These are phyloP conservation scores for Catostomus latipinnis DNA, from an alignment of 2,797 vertebrate species.

Conservation along the genomic window DNA sequence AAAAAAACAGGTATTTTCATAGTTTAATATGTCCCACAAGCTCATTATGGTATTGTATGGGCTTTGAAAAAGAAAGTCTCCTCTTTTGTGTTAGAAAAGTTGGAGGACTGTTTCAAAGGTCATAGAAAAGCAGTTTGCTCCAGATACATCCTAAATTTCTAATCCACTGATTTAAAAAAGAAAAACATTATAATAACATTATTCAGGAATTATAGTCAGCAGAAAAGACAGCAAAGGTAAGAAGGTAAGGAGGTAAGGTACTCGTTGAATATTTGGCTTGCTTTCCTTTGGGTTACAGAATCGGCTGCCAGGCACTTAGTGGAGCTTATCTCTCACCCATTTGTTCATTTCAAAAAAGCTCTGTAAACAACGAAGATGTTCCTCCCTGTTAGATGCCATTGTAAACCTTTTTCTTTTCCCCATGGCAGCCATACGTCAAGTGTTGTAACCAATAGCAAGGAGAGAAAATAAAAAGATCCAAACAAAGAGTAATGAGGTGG, in stretches of 20 bases:
- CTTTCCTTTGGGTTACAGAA: conserved; percentile 9
- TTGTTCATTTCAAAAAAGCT: conserved; percentile 2
- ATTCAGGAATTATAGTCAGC: background rate
- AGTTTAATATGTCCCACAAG: background rate
- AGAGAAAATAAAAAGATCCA: conserved; percentile 23
- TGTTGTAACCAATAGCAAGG: conserved; percentile 9
- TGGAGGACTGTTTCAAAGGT: background rate
- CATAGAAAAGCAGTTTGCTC: background rate
- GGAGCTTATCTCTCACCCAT: conserved; percentile 42
- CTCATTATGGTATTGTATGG: background rate
- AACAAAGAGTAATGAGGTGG: conserved; percentile 33
- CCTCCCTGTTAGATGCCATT: conserved; percentile 1
- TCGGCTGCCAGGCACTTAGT: conserved; percentile 12
- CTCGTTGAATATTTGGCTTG: conserved; percentile 26
- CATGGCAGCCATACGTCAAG: conserved; percentile 20
- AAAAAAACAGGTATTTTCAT: background rate
- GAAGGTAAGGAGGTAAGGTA: conserved; percentile 28
- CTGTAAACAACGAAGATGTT: background rate
- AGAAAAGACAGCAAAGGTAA: conserved; percentile 39
- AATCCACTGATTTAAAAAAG: conserved; percentile 12
- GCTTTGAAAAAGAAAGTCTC: background rate
- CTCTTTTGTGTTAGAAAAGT: background rate
- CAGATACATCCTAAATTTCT: conserved; percentile 7
- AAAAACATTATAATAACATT: background rate
- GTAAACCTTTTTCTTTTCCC: conserved; percentile 1